Evolutionary conservation across 2,888 invertebrate species (phyloP).

Genomic region (Sinodicranocentrus sp.): DNA sequence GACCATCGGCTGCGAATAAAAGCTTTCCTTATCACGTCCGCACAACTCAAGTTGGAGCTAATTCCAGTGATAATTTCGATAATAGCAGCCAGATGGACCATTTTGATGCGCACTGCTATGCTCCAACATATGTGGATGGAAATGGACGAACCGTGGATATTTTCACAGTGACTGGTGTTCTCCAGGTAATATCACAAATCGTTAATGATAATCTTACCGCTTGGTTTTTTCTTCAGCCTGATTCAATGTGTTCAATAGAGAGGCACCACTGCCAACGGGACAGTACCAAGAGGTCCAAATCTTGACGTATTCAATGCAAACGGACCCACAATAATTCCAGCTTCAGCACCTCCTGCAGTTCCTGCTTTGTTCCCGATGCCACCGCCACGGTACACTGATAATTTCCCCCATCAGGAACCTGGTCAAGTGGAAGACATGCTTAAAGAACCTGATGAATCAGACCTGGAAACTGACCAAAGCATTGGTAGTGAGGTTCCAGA

Average conservation of each 20-base stretch:
- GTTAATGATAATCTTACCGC: background rate
- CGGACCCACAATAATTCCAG: conserved; percentile 55
- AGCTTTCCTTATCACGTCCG: conserved; percentile 95
- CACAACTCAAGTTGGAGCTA: conserved; percentile 80
- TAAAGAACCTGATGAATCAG: conserved; percentile 73
- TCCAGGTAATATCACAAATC: conserved; percentile 68
- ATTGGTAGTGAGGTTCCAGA: conserved; percentile 19
- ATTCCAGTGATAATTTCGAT: conserved; percentile 34
- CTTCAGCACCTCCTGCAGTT: conserved; percentile 61
- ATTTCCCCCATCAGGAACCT: conserved; percentile 75
- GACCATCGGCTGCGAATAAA: conserved; percentile 91
- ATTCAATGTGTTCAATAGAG: conserved; percentile 18
- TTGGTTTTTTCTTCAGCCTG: conserved; percentile 4
- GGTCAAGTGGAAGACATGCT: conserved; percentile 76
- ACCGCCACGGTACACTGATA: conserved; percentile 74
- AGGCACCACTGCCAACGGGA: conserved; percentile 38
- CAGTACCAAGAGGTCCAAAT: conserved; percentile 45
- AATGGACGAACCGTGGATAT: conserved; percentile 77
- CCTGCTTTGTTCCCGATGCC: conserved; percentile 72
- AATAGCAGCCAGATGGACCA: conserved; percentile 80
- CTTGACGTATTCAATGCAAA: conserved; percentile 73
- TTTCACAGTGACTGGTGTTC: conserved; percentile 77
- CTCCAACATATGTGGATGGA: conserved; percentile 79
- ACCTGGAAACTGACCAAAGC: conserved; percentile 61
- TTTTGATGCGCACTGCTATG: conserved; percentile 84